Evolutionary conservation across 2,113 vertebrate species (phyloP).

Genomic region (Nycticryphes semicollaris): DNA sequence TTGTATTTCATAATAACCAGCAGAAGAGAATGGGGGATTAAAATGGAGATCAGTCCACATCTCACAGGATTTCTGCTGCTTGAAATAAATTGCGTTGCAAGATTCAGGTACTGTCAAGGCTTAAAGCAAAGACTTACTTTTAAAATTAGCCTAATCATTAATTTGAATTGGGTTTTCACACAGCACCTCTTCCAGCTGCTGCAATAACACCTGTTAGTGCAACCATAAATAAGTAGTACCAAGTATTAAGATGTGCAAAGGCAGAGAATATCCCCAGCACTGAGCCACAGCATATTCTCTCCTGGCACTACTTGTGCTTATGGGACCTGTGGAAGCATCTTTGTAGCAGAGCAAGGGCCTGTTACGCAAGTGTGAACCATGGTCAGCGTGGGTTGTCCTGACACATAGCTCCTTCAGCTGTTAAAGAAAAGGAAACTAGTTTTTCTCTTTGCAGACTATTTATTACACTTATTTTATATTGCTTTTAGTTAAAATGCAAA

Average conservation of each 20-base stretch:
- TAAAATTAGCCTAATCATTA: background rate
- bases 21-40: background rate
- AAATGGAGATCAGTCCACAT: background rate
- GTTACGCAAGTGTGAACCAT: rapidly evolving
- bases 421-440: background rate
- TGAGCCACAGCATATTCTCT: background rate
- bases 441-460: background rate
- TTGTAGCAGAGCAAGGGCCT: background rate
- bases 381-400: background rate
- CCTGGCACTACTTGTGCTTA: background rate
- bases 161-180: background rate
- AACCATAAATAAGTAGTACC: background rate
- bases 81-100: background rate
- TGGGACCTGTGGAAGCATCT: background rate
- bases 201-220: background rate
- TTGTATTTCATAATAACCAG: background rate
- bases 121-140: background rate
- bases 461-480: background rate
- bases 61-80: constrained; percentile 1
- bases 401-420: background rate
- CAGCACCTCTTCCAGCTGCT: background rate
- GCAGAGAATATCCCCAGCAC: background rate
- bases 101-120: background rate
- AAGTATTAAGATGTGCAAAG: background rate
- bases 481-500: background rate